Percentiles rank a stretch among this genome's conserved stretches.
phyloP scores from a whole-genome alignment of 1,140 invertebrate genomes.

The Lysiphlebus fabarum region DNA sequence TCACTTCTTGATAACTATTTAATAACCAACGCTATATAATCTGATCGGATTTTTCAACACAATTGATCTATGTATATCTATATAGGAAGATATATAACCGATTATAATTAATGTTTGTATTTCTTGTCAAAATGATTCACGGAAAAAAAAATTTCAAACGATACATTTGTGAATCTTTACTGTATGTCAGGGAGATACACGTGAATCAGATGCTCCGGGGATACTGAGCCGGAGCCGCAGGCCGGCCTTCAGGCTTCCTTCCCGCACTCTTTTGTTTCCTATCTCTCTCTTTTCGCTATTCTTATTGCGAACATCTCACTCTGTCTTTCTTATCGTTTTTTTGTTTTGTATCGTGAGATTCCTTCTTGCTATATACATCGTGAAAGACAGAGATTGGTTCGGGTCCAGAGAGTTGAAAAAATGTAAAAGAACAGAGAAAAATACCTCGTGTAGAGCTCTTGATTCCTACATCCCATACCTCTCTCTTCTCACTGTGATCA shows the following conservation, averaged over 20 bases:
- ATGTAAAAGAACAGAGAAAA: not conserved
- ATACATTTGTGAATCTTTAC: too few species aligned
- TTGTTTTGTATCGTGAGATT: not conserved
- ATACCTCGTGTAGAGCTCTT: not conserved
- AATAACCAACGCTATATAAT: too few species aligned
- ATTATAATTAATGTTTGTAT: too few species aligned
- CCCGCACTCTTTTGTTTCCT: slow-evolving; percentile 30
- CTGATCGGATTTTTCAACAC: too few species aligned
- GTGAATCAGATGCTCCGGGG: slow-evolving; percentile 53
- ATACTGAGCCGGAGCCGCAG: slow-evolving; percentile 53
- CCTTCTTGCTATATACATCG: slow-evolving; percentile 13
- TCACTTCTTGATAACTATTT: not conserved
- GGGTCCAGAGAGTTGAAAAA: not conserved
- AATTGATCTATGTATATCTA: too few species aligned
- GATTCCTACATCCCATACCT: too few species aligned
- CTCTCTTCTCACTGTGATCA: too few species aligned
- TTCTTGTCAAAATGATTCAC: too few species aligned
- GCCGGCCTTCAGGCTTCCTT: slow-evolving; percentile 55
- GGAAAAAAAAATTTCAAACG: too few species aligned
- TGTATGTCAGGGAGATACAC: slow-evolving; percentile 30
- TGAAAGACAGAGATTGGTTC: slow-evolving; percentile 1
- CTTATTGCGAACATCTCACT: slow-evolving; percentile 21
- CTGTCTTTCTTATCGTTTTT: too few species aligned
- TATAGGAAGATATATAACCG: too few species aligned
- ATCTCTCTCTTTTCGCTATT: slow-evolving; percentile 25